Conservation (phyloP, 2,113 vertebrate species). For the Montifringilla adamsi region DNA sequence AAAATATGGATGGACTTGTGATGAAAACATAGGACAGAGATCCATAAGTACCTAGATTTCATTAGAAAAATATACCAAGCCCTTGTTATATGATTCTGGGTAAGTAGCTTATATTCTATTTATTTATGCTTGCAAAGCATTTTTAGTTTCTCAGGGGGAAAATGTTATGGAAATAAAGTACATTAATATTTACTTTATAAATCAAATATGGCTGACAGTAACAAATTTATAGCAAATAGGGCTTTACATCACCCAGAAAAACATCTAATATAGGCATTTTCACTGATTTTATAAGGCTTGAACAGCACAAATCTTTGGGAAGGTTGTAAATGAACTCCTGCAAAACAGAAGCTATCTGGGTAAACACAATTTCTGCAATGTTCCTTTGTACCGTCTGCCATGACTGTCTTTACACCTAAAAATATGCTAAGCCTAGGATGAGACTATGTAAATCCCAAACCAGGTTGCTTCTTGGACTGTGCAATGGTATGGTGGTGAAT, state of each 20-base stretch:
- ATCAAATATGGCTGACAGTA: background rate
- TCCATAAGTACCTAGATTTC: background rate
- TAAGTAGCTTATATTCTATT: background rate
- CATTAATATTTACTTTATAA: slow-evolving; percentile 6
- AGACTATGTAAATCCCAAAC: background rate
- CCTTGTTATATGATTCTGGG: background rate
- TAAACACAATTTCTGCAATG: background rate
- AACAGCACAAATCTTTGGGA: slow-evolving; percentile 2
- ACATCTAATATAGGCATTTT: background rate
- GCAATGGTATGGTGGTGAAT: background rate
- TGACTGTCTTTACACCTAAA: background rate
- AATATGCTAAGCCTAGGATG: background rate
- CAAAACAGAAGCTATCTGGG: background rate
- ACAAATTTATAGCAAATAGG: background rate
- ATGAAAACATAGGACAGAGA: background rate
- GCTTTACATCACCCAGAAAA: background rate
- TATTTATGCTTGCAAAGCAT: background rate
- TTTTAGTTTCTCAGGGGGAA: background rate
- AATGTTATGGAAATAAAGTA: background rate
- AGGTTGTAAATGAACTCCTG: background rate
- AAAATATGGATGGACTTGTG: background rate
- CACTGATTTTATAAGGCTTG: background rate
- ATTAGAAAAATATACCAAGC: background rate
- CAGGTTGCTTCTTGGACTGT: background rate
- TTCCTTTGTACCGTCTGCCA: background rate